Conservation (phyloP, 92 coral and sea anemone species). For the Umimayanthus chanpuru region DNA sequence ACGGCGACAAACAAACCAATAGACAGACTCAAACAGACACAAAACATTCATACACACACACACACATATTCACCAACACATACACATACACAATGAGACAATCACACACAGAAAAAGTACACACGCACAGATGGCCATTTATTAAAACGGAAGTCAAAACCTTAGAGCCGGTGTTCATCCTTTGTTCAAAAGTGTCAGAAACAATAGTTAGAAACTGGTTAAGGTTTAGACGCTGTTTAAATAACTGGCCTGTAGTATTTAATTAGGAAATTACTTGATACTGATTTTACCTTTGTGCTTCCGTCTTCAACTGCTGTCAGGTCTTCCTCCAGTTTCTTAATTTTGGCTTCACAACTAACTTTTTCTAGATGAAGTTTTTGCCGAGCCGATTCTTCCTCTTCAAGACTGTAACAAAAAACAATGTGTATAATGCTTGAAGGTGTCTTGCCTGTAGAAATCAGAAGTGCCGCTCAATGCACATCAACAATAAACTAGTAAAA, state of each 20-base stretch:
- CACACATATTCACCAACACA: not conserved
- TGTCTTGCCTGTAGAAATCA: not conserved
- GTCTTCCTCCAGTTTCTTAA: constrained; percentile 95
- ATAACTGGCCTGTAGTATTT: not conserved
- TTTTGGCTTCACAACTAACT: constrained; percentile 92
- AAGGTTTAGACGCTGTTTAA: no score
- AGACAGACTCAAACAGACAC: not conserved
- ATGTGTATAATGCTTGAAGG: not conserved
- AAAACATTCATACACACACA: not conserved
- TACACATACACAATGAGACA: not conserved
- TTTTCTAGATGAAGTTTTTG: constrained; percentile 96
- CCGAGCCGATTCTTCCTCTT: constrained; percentile 95
- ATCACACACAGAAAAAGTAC: no score
- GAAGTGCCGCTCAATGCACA: not conserved
- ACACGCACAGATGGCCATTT: not conserved
- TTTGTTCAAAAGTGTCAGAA: no score
- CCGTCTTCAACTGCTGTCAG: constrained; percentile 86
- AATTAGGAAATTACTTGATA: no score
- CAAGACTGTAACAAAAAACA: constrained; percentile 67
- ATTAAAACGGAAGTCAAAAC: no score
- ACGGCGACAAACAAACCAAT: not conserved
- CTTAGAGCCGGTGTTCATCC: no score
- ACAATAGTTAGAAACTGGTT: no score
- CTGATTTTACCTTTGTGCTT: constrained; percentile 75
- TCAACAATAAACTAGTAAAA: not conserved